phyloP scores from a whole-genome alignment of 2,797 vertebrate genomes.

The Sus cebifrons region DNA sequence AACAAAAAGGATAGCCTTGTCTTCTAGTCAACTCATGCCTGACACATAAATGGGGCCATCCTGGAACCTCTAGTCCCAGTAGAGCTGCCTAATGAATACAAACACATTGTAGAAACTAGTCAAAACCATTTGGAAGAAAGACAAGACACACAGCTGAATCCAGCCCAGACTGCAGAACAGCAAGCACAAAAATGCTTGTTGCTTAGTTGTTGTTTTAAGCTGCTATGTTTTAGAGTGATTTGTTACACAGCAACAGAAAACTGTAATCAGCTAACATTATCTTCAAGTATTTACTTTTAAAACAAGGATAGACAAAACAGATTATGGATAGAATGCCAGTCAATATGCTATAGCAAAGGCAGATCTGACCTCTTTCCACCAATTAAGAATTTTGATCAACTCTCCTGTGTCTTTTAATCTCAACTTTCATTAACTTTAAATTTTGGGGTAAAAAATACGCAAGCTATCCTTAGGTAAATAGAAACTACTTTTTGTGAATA shows the following conservation, averaged over 20 bases:
- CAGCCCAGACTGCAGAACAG: not conserved
- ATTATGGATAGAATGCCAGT: not conserved
- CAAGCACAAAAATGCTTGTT: not conserved
- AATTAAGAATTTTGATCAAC: not conserved
- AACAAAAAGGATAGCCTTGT: not conserved
- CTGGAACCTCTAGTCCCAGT: not conserved
- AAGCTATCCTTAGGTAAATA: not conserved
- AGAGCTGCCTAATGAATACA: not conserved
- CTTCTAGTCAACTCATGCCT: not conserved
- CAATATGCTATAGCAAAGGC: not conserved
- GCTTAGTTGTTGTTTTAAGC: slow-evolving; percentile 30
- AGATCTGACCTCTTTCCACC: not conserved
- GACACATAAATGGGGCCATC: not conserved
- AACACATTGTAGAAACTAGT: not conserved
- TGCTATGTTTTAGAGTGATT: not conserved
- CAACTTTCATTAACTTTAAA: not conserved
- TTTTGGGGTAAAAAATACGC: not conserved
- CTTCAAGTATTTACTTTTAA: slow-evolving; percentile 49
- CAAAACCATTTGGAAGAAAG: not conserved
- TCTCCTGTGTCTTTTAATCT: not conserved
- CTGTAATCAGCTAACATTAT: not conserved
- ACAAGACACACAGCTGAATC: not conserved
- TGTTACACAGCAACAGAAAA: slow-evolving; percentile 2
- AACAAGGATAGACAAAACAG: slow-evolving; percentile 16
- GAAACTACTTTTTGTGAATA: not conserved